phyloP scores from a whole-genome alignment of 2,888 invertebrate species.

The Cheilosia pagana region DNA sequence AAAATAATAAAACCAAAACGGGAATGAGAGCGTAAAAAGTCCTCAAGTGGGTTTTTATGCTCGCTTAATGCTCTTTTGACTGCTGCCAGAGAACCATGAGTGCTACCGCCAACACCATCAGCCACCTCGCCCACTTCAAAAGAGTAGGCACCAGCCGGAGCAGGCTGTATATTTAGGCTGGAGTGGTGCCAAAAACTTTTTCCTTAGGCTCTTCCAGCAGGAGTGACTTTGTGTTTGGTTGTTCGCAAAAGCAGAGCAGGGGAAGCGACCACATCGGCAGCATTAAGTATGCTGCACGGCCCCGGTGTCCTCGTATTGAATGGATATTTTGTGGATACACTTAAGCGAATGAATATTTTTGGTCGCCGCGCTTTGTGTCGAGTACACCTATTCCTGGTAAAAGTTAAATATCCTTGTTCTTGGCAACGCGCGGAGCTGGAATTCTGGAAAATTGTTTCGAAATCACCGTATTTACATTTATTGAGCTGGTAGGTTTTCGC shows the following conservation, averaged over 20 bases:
- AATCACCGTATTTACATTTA: slow-evolving; percentile 75
- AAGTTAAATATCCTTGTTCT: slow-evolving; percentile 68
- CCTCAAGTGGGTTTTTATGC: slow-evolving; percentile 75
- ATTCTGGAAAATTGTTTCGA: slow-evolving; percentile 72
- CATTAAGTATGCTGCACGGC: slow-evolving; percentile 70
- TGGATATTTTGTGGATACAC: slow-evolving; percentile 71
- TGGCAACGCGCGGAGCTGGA: slow-evolving; percentile 56
- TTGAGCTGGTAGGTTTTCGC: slow-evolving; percentile 69
- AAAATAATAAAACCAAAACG: slow-evolving; percentile 22
- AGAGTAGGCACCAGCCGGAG: slow-evolving; percentile 27
- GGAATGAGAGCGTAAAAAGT: slow-evolving; percentile 72
- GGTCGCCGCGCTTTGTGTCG: slow-evolving; percentile 33
- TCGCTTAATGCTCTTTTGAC: slow-evolving; percentile 75
- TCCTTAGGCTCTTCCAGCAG: slow-evolving; percentile 64
- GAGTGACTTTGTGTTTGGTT: slow-evolving; percentile 57
- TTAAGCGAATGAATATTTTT: slow-evolving; percentile 71
- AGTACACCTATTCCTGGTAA: slow-evolving; percentile 23
- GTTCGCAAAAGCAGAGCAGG: background rate
- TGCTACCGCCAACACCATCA: slow-evolving; percentile 48
- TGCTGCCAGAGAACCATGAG: slow-evolving; percentile 65
- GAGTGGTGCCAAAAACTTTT: slow-evolving; percentile 74
- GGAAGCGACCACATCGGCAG: slow-evolving; percentile 58
- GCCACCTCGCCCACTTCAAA: slow-evolving; percentile 16
- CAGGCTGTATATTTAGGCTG: slow-evolving; percentile 63
- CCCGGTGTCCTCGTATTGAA: slow-evolving; percentile 68